phyloP scores from a whole-genome alignment of 2,797 vertebrate genomes.

The Hyperoplus lanceolatus region DNA sequence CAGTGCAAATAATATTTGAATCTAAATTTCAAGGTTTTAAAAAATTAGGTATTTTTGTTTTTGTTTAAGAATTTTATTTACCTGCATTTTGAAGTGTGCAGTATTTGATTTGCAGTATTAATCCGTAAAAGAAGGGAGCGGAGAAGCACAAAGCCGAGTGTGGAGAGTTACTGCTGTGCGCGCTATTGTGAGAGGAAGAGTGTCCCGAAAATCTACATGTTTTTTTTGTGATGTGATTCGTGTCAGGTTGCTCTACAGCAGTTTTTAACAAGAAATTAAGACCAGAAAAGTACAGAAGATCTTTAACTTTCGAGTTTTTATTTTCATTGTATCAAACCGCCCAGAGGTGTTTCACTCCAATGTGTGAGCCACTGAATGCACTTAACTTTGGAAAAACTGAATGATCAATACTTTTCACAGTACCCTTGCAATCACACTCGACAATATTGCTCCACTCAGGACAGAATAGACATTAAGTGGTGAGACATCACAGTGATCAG shows the following conservation, averaged over 20 bases:
- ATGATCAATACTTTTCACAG: conserved; percentile 7
- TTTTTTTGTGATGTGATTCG: too few relatives aligned
- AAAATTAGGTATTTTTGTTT: background rate
- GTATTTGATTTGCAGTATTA: conserved; percentile 12
- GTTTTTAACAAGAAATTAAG: too few relatives aligned
- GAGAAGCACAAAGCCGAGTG: too few relatives aligned
- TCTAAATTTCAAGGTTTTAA: background rate
- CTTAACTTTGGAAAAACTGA: background rate
- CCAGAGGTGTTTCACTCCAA: too few relatives aligned
- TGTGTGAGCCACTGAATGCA: background rate
- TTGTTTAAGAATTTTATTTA: background rate
- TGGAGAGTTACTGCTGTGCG: too few relatives aligned
- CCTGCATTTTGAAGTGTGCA: background rate
- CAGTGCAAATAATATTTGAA: background rate
- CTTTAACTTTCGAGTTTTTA: background rate
- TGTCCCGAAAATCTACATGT: too few relatives aligned
- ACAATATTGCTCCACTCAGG: conserved; percentile 18
- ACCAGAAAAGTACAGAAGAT: too few relatives aligned
- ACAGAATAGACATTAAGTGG: conserved; percentile 16
- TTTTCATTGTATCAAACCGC: background rate
- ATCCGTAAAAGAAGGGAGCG: background rate
- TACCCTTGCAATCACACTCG: background rate
- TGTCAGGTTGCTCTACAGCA: too few relatives aligned
- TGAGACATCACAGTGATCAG: conserved; percentile 11
- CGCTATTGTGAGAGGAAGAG: too few relatives aligned